phyloP scores from a whole-genome alignment of 1,140 invertebrate species.

The Apolygus lucorum region DNA sequence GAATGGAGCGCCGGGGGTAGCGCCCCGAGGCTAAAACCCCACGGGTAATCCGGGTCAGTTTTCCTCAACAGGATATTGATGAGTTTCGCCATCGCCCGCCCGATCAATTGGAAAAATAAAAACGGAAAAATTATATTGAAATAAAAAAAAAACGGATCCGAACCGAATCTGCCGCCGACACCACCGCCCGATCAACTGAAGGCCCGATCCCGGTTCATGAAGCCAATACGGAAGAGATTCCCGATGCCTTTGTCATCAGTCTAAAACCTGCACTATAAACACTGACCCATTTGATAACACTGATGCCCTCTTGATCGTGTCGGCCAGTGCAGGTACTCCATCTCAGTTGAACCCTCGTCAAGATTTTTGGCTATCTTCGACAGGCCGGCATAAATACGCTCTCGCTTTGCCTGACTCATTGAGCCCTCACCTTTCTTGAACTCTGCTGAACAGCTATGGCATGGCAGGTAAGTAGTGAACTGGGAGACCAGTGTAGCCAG shows the following conservation, averaged over 20 bases:
- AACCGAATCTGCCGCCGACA: background rate
- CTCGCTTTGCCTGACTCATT: too few relatives aligned
- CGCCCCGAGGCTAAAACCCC: conserved; percentile 9
- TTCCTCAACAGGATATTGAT: conserved; percentile 11
- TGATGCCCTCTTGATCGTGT: too few relatives aligned
- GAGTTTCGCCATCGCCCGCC: conserved; percentile 3
- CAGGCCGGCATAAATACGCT: too few relatives aligned
- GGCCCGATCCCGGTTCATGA: background rate
- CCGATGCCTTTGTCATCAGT: background rate
- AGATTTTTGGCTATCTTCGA: too few relatives aligned
- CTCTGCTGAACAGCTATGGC: too few relatives aligned
- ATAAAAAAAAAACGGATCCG: background rate
- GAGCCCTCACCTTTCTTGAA: too few relatives aligned
- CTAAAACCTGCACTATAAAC: conserved; percentile 19
- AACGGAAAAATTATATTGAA: background rate
- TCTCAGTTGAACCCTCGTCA: too few relatives aligned
- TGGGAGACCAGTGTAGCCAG: too few relatives aligned
- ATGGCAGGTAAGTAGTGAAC: too few relatives aligned
- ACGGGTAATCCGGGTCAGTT: conserved; percentile 3
- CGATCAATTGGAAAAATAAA: too few relatives aligned
- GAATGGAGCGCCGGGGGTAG: background rate
- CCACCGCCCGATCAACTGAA: conserved; percentile 1
- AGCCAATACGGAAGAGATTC: conserved; percentile 17
- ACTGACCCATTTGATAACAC: conserved; percentile 18
- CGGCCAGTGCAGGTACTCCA: too few relatives aligned